Evolutionary conservation across 2,113 vertebrate genomes (phyloP), one percentile per base, ranked within the genome.

Genomic region (Ceyx melanurus): DNA sequence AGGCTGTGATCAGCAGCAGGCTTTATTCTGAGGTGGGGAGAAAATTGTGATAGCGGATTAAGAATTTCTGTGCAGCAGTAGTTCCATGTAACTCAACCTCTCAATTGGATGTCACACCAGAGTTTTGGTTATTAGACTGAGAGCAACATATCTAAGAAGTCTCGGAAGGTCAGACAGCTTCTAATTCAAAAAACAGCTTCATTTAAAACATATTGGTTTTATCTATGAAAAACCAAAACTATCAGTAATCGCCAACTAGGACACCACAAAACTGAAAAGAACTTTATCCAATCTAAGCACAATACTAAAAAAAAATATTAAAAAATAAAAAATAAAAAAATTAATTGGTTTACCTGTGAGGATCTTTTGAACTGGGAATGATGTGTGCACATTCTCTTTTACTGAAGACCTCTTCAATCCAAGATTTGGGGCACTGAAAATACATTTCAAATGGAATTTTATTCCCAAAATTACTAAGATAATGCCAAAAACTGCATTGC

Each of bases 351-450:
- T 97, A 98, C 98, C 98, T 98, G 97, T 98, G 98, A 87, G 97
- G 95, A 91, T 98, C 98, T 95, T 98, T 98, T 48, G 98, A 98
- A 77, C 94, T 98, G 48, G 98, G 98, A 90, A 99, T 98, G 80
- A 99, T 97, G 95, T 97, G 98, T 75, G 97, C 97, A 97, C 99
- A 99, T 92, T 99, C 99, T 97, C 99, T 98, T 97, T 98, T 99
- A 95, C 83, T 97, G 95, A 99, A 99, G 60, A 97, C 98, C n/a
- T 97, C 98, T 97, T 99, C 99, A 1, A 99, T 99, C 99, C 99
- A 99, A 81, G 98, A 98, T 95, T 97, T 98, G 51, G 98, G 95
- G 26, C 97, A 95, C 98, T 99, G 93, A 88, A 98, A 93, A 92
- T 74, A 97, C 65, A 96, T 94, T 93, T 82, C n/a, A 92, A 81